These are phyloP conservation scores for Charadrius vociferus DNA, from an alignment of 2,113 vertebrate species.

Conservation along the genomic window DNA sequence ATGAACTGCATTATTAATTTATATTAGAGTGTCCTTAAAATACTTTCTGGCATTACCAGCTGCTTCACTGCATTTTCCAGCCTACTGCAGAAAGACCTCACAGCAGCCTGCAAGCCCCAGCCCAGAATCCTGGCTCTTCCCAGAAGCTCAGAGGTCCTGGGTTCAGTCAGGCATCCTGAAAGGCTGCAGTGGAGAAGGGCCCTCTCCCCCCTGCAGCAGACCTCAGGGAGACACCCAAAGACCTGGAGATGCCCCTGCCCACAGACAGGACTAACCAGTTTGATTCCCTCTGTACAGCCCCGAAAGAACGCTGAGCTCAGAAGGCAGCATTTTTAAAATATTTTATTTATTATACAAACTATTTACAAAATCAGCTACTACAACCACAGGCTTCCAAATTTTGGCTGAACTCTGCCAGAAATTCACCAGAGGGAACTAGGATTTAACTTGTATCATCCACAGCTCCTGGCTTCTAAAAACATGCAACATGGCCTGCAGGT, in stretches of 20 bases:
- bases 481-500: not conserved
- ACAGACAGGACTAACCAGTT: not conserved
- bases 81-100: not conserved
- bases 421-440: conserved; percentile 22
- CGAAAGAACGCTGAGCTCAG: not conserved
- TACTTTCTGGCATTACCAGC: not conserved
- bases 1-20: not conserved
- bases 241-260: not conserved
- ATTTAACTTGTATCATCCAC: conserved; percentile 39
- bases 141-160: not conserved
- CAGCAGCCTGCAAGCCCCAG: not conserved
- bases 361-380: conserved; percentile 77
- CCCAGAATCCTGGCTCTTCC: not conserved
- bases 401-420: conserved; percentile 53
- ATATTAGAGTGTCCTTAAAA: not conserved
- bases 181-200: not conserved
- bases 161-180: not conserved
- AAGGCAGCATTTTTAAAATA: conserved; percentile 61
- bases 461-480: conserved; percentile 57
- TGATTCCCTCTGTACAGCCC: not conserved
- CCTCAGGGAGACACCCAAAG: not conserved
- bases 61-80: not conserved
- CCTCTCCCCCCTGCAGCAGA: not conserved
- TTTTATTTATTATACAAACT: conserved; percentile 81
- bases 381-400: conserved; percentile 53